Base-by-base conservation (phyloP, 2,797 vertebrate genomes). In the Crenuchus spilurus region DNA sequence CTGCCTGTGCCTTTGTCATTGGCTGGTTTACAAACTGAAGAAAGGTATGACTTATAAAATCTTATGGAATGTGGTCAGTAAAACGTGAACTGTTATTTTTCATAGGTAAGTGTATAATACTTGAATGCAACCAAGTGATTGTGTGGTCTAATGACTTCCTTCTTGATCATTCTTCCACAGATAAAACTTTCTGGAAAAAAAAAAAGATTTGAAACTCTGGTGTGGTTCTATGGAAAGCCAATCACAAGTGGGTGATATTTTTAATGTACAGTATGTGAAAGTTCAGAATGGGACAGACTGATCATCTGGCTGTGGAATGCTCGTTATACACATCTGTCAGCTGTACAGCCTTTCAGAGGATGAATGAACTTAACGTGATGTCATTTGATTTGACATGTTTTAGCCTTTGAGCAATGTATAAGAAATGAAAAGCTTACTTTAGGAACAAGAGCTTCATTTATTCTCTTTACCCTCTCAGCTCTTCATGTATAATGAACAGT, bases 1-100 rank as follows among this genome's bases (percentile, higher is more conserved):
- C 86, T 10, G 58, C 93, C 72, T 96, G 94, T 68, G 80, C 92
- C 54, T 94, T 85, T 37, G 35, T 95, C 77, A 88, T 96, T 24
- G 88, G 92, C 44, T 85, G 92, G 84, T 92, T 94, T 67, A 81
- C 80, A 62, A 89, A 90, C 74, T 95, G 90, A 87, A 22, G 46
- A 69, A 87, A 89, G 90, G 75, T 54, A 61, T 16, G 57, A 3
- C 2, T 49, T 18, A 20, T 37, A 44, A 33, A 37, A 37, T 37
- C 10, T n/a, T n/a, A n/a, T n/a, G n/a, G n/a, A n/a, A n/a, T n/a
- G n/a, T n/a, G n/a, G n/a, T n/a, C n/a, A n/a, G n/a, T n/a, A n/a
- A n/a, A n/a, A n/a, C n/a, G n/a, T n/a, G n/a, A n/a, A n/a, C n/a
- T n/a, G n/a, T n/a, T 16, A 16, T 16, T 44, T 44, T 44, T 1